Conservation (phyloP, 2,888 invertebrate species). For the Leptopilina syphax region DNA sequence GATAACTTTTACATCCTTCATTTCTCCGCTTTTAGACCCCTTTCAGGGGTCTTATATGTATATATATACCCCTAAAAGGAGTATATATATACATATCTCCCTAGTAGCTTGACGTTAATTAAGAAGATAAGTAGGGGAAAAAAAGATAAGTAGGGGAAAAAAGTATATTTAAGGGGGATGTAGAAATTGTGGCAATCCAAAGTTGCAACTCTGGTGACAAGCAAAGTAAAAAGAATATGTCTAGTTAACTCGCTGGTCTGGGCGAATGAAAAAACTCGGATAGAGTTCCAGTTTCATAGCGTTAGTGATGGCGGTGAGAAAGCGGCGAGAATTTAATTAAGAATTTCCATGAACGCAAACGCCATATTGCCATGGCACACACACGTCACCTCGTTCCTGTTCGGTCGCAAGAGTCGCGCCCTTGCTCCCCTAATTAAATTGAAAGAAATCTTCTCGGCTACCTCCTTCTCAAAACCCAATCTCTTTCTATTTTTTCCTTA, state of each 20-base stretch:
- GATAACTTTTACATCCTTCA: too few relatives aligned
- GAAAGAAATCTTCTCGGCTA: slow-evolving; percentile 66
- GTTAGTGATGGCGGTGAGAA: slow-evolving; percentile 45
- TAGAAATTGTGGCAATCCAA: slow-evolving; percentile 49
- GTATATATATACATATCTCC: too few relatives aligned
- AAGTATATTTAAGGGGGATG: not conserved
- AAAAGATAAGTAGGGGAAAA: slow-evolving; percentile 36
- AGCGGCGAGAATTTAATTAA: slow-evolving; percentile 72
- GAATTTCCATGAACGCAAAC: slow-evolving; percentile 65
- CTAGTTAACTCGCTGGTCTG: slow-evolving; percentile 51
- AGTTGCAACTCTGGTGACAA: slow-evolving; percentile 52
- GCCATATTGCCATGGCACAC: slow-evolving; percentile 65
- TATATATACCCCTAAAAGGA: too few relatives aligned
- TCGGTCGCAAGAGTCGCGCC: slow-evolving; percentile 26
- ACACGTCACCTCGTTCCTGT: slow-evolving; percentile 58
- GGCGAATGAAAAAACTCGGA: slow-evolving; percentile 56
- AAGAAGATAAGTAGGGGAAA: too few relatives aligned
- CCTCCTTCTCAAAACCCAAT: slow-evolving; percentile 28
- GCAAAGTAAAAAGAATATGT: slow-evolving; percentile 44
- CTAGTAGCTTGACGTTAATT: too few relatives aligned
- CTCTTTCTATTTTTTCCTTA: not conserved
- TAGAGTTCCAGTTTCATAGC: slow-evolving; percentile 54
- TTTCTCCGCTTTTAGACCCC: too few relatives aligned
- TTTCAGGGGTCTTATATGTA: too few relatives aligned
- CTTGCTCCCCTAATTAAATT: slow-evolving; percentile 69